A percentile compares a stretch with the other conserved stretches of the same genome.
Conservation (phyloP, 2,797 vertebrate species). For the Xiphorhynchus erythropygius region DNA sequence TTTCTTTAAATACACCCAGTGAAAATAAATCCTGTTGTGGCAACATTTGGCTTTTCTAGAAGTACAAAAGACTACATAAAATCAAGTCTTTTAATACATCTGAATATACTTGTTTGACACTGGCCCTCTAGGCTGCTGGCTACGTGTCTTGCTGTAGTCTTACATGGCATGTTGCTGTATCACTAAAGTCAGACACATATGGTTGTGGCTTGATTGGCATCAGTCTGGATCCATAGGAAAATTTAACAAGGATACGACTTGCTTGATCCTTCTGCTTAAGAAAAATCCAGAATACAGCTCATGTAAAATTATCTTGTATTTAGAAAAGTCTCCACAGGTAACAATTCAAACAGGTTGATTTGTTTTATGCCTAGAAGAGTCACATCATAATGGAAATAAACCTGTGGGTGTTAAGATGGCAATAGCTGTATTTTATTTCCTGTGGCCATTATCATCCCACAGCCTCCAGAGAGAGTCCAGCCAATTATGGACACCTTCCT, state of each 20-base stretch:
- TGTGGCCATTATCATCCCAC: neutral
- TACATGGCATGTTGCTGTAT: neutral
- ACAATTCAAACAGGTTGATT: neutral
- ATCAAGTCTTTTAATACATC: neutral
- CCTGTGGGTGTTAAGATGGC: neutral
- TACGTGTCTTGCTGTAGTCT: neutral
- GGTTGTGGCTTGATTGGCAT: neutral
- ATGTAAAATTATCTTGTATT: neutral
- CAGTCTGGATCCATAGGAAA: neutral
- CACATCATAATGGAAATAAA: neutral
- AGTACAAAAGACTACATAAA: neutral
- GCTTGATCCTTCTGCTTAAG: neutral
- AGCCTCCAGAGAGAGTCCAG: neutral
- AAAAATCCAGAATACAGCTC: neutral
- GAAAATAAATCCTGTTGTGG: neutral
- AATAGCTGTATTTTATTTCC: neutral
- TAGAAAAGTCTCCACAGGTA: neutral
- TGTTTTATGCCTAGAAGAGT: neutral
- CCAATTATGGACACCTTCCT: neutral
- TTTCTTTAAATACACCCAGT: constrained; percentile 16
- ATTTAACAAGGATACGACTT: neutral
- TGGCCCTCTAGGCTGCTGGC: neutral
- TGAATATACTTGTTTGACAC: neutral
- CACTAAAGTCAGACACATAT: neutral
- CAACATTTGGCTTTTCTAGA: neutral